These are phyloP conservation scores for Azemiops feae DNA, from an alignment of 2,113 vertebrate species.

Conservation along the genomic window DNA sequence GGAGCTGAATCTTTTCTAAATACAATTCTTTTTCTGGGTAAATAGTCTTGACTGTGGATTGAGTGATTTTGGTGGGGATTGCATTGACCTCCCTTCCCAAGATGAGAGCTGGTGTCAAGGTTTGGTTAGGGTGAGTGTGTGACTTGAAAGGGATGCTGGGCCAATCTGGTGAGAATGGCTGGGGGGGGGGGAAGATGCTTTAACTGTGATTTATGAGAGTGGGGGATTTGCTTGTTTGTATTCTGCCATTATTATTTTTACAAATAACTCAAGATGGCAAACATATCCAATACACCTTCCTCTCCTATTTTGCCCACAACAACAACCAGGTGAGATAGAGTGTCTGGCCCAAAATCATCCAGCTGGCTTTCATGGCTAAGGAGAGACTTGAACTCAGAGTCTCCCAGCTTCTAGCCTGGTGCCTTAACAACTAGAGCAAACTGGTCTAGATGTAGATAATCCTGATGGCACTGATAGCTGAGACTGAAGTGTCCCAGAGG, in stretches of 20 bases:
- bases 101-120: background rate
- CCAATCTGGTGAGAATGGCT: background rate
- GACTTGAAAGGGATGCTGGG: background rate
- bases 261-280: background rate
- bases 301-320: too few species aligned
- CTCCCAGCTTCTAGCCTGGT: too few species aligned
- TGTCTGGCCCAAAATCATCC: too few species aligned
- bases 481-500: background rate
- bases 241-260: background rate
- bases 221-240: background rate
- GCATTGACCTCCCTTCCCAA: background rate
- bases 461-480: background rate
- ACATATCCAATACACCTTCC: background rate
- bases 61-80: background rate
- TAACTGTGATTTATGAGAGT: background rate
- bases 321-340: too few species aligned
- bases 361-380: too few species aligned
- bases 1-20: background rate
- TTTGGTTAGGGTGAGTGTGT: background rate
- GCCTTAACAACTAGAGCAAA: too few species aligned
- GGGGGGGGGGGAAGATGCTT: background rate
- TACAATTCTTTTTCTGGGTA: background rate
- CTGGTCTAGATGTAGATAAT: background rate
- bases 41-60: background rate
- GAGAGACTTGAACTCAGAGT: too few species aligned